Evolutionary conservation across 1,140 invertebrate genomes (phyloP).

Genomic region (Cydia splendana): DNA sequence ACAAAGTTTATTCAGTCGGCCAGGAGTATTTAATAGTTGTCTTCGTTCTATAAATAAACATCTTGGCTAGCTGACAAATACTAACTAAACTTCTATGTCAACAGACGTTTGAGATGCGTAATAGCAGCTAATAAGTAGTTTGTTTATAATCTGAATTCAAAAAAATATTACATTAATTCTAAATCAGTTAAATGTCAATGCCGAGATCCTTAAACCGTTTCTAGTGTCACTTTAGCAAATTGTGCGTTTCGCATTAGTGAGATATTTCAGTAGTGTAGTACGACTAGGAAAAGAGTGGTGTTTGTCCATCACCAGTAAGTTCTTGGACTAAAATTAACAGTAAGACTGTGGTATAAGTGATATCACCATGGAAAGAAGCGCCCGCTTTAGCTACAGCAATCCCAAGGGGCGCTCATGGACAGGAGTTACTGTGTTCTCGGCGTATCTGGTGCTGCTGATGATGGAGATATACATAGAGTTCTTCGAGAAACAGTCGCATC

Average conservation of each 20-base stretch:
- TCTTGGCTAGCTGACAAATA: neutral
- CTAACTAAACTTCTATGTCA: neutral
- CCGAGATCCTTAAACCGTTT: too few species aligned
- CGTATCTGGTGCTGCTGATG: conserved; percentile 63
- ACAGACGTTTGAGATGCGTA: neutral
- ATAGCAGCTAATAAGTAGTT: neutral
- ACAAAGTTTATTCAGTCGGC: neutral
- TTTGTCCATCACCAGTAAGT: too few species aligned
- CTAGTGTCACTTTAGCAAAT: too few species aligned
- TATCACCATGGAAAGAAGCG: conserved; percentile 50
- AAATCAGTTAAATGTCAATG: too few species aligned
- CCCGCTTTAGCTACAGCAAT: conserved; percentile 54
- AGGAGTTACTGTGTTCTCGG: conserved; percentile 67
- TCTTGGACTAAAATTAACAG: too few species aligned
- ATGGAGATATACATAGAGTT: conserved; percentile 68
- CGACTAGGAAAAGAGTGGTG: too few species aligned
- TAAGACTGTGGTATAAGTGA: too few species aligned
- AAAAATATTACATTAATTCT: too few species aligned
- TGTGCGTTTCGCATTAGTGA: too few species aligned
- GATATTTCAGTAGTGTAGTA: too few species aligned
- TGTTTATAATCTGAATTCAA: neutral
- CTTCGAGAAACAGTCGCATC: conserved; percentile 63
- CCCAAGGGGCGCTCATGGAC: conserved; percentile 60
- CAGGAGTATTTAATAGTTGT: neutral
- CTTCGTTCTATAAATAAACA: conserved; percentile 16